These are phyloP conservation scores for Pycnomerus fuliginosus DNA, from an alignment of 2,888 invertebrate species.

Conservation along the genomic window DNA sequence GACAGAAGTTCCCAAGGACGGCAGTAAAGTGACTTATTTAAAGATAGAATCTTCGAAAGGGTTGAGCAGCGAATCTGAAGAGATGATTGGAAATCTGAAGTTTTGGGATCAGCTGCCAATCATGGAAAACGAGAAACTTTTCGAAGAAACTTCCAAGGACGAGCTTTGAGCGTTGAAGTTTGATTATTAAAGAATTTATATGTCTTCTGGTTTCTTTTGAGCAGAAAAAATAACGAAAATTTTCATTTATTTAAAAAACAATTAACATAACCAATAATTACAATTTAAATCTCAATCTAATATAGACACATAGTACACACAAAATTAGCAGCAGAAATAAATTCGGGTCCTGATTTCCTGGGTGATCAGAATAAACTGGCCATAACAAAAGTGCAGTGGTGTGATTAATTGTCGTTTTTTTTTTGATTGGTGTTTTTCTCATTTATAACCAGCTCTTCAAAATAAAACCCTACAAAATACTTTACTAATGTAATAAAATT, in stretches of 20 bases:
- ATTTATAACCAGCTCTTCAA: too few species aligned
- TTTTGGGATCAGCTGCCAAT: neutral
- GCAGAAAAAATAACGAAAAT: slow-evolving; percentile 24
- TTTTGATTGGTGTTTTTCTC: slow-evolving; percentile 21
- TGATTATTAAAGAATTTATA: too few species aligned
- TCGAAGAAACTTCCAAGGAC: slow-evolving; percentile 19
- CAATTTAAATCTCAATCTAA: slow-evolving; percentile 23
- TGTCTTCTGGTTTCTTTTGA: too few species aligned
- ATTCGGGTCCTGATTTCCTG: too few species aligned
- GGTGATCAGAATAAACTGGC: too few species aligned
- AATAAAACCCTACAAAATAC: slow-evolving; percentile 8
- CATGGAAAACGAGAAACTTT: neutral
- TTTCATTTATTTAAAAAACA: slow-evolving; percentile 25
- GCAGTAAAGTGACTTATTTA: neutral
- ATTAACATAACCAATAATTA: slow-evolving; percentile 23
- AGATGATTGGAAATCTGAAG: neutral
- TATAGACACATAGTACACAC: slow-evolving; percentile 24
- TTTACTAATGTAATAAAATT: slow-evolving; percentile 20
- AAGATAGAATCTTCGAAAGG: neutral
- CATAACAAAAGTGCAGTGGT: too few species aligned
- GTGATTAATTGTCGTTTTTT: too few species aligned
- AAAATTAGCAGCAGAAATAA: too few species aligned
- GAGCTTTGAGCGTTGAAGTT: too few species aligned
- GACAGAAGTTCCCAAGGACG: neutral
- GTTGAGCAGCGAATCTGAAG: neutral